These are phyloP conservation scores for Mastigias papua DNA, from an alignment of 30 jellyfish, hydroid and myxozoan species.

Conservation along the genomic window DNA sequence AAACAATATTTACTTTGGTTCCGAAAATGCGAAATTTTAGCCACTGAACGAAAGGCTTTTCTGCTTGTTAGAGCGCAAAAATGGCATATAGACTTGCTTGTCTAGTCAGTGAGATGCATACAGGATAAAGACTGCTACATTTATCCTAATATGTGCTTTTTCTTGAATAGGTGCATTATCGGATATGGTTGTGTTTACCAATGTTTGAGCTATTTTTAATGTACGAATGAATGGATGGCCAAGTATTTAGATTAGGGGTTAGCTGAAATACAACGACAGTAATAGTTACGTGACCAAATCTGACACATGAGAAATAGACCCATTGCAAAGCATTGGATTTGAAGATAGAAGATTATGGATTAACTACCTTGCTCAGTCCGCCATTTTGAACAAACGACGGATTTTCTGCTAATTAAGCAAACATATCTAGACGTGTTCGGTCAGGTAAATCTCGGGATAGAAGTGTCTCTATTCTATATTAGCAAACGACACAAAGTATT, in stretches of 20 bases:
- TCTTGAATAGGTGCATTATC: background rate
- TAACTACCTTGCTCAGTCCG: background rate
- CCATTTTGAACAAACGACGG: background rate
- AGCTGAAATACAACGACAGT: no score
- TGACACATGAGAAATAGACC: background rate
- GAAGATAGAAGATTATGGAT: background rate
- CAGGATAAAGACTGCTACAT: no score
- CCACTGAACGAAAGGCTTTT: no score
- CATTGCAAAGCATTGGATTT: background rate
- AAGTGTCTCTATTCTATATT: no score
- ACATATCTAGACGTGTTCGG: background rate
- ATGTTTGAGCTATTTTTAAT: background rate
- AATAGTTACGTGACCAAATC: background rate
- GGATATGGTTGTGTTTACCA: background rate
- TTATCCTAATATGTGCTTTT: background rate
- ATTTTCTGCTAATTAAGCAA: background rate
- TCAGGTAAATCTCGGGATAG: no score
- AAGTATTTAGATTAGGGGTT: background rate
- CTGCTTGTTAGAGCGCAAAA: no score
- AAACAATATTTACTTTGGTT: no score
- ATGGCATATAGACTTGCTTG: no score
- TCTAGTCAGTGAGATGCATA: no score
- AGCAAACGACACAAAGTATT: no score
- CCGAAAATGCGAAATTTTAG: no score
- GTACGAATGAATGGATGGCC: background rate